Evolutionary conservation across 2,888 invertebrate genomes (phyloP), one percentile per base, ranked within the genome.

Genomic region (Pristionchus exspectatus): DNA sequence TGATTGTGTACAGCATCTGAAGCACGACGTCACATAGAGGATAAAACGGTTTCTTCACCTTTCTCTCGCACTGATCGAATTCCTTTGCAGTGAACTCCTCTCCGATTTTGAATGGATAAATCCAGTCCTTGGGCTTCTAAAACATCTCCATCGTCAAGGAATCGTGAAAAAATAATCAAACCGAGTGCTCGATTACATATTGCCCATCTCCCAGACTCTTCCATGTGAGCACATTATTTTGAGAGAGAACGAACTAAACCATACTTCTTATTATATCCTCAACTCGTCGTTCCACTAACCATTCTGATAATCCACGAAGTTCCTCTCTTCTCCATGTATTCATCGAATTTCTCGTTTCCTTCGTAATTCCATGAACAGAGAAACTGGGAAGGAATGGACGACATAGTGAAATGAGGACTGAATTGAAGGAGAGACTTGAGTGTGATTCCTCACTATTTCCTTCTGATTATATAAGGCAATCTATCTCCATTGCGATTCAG

Each of bases 321-420:
- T 69, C 69, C 69, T 69, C 69, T 69, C 69, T 69, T 69, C 69
- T 69, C 69, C 69, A 69, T 69, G 30, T 69, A 69, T 30, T 69
- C 69, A 69, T 69, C 69, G 69, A 69, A 69, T 30, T 33, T 69
- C 69, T 69, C 69, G 30, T 69, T 27, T 21, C 30, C 30, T 30
- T 69, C 69, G 18, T 69, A 69, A 69, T 27, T 30, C 69, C 69
- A 69, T 18, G 69, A 69, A 30, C 30, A 30, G 30, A 69, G 10
- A 33, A 69, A 69, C 7, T 14, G 14, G 7, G 69, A 69, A 16
- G 69, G 69, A 30, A 69, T 69, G 5, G 27, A 30, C 16, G 69
- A 27, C 69, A 69, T 69, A 30, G 10, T 69, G 69, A 12, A 59
- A 59, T 14, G 59, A 18, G 59, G 14, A 59, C 59, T 59, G 14